Evolutionary conservation across 2,797 vertebrate species (phyloP).

Genomic region (Crenichthys baileyi): DNA sequence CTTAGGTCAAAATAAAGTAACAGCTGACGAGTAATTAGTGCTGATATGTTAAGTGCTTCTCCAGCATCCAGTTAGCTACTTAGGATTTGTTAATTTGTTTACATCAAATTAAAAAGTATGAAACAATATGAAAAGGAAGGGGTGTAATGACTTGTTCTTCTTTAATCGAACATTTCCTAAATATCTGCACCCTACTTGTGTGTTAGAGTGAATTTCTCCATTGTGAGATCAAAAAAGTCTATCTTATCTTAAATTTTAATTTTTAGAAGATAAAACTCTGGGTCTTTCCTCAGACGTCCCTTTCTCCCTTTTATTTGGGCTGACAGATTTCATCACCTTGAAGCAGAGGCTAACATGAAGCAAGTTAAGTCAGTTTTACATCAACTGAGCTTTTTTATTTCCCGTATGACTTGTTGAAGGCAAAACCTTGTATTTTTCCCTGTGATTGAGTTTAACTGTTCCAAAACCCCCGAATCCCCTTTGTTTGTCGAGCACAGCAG

Average conservation of each 20-base stretch:
- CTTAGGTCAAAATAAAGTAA: neutral
- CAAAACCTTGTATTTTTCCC: neutral
- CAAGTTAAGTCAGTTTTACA: constrained; percentile 8
- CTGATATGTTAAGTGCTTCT: neutral
- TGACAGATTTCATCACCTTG: neutral
- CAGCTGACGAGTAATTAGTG: neutral
- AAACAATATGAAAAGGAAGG: neutral
- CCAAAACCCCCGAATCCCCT: neutral
- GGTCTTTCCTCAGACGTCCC: neutral
- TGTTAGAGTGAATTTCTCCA: too few species aligned
- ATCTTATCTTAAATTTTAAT: too few species aligned
- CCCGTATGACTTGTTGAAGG: neutral
- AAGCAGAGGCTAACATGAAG: neutral
- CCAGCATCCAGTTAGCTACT: neutral
- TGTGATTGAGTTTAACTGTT: neutral
- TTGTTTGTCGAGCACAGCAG: neutral
- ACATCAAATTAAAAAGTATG: neutral
- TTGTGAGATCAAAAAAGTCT: too few species aligned
- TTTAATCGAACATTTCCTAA: too few species aligned
- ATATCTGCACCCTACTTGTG: too few species aligned
- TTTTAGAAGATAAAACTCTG: neutral
- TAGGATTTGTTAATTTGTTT: neutral
- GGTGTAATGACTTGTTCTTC: neutral
- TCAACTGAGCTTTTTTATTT: neutral
- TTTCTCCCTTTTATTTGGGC: neutral